Conservation (phyloP, 2,797 vertebrate genomes). For the Ibycter americanus region DNA sequence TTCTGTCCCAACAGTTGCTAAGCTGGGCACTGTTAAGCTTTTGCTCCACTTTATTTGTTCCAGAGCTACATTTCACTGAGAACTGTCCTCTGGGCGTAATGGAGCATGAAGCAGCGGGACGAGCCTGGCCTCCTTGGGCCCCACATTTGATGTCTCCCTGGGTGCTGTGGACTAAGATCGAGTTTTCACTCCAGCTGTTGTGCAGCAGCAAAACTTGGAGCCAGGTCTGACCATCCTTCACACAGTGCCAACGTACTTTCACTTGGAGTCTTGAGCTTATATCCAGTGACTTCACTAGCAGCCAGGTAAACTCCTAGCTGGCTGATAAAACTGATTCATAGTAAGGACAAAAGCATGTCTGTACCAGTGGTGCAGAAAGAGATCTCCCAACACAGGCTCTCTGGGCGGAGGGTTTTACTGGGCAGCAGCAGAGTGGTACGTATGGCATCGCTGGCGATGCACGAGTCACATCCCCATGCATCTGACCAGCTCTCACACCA, state of each 20-base stretch:
- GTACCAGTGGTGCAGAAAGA: neutral
- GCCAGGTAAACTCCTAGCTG: neutral
- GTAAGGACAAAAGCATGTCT: neutral
- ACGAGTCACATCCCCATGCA: neutral
- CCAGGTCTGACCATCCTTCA: neutral
- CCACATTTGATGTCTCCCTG: neutral
- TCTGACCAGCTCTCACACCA: neutral
- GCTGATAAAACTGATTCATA: neutral
- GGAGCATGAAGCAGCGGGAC: neutral
- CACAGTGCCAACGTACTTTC: neutral
- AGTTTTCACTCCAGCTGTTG: neutral
- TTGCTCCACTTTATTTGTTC: neutral
- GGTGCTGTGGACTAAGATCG: neutral
- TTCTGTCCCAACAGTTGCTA: neutral
- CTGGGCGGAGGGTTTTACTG: neutral
- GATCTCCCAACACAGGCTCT: neutral
- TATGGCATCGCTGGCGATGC: neutral
- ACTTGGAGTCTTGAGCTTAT: neutral
- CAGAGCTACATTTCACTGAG: neutral
- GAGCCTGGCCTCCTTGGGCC: neutral
- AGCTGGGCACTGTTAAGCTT: neutral
- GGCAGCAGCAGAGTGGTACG: neutral
- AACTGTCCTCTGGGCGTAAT: neutral
- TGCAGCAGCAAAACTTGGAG: neutral
- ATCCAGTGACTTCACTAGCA: neutral